These are phyloP conservation scores for Rhyacophila brunnea DNA, from an alignment of 1,140 invertebrate species.

Conservation along the genomic window DNA sequence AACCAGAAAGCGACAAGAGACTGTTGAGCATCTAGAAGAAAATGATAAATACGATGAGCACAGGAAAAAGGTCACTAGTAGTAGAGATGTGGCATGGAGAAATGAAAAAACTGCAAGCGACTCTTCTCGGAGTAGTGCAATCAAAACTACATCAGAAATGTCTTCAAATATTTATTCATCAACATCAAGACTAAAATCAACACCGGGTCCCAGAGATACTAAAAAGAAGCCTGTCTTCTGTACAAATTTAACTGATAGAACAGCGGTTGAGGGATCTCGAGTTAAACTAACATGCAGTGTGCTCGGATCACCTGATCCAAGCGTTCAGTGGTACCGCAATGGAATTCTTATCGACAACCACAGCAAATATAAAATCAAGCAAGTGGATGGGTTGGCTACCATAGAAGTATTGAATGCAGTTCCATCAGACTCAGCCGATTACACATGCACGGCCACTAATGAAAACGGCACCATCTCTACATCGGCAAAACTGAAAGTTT, in stretches of 20 bases:
- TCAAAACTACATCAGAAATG: conserved; percentile 23
- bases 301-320: conserved; percentile 76
- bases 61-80: conserved; percentile 24
- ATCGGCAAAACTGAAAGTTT: conserved; percentile 70
- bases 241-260: conserved; percentile 74
- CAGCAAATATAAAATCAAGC: conserved; percentile 58
- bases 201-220: conserved; percentile 43
- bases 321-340: conserved; percentile 82
- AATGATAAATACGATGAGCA: conserved; percentile 37
- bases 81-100: conserved; percentile 23
- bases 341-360: conserved; percentile 57
- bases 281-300: conserved; percentile 83
- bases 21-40: conserved; percentile 31
- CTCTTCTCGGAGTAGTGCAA: conserved; percentile 18
- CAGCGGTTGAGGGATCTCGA: conserved; percentile 68
- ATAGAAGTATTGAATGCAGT: conserved; percentile 70
- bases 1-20: conserved; percentile 18
- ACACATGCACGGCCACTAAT: conserved; percentile 73
- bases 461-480: conserved; percentile 67
- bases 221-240: conserved; percentile 77
- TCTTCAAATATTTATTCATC: conserved; percentile 7
- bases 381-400: conserved; percentile 67
- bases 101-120: conserved; percentile 12
- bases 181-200: conserved; percentile 40
- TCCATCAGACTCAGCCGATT: conserved; percentile 68